Evolutionary conservation across 2,888 invertebrate genomes (phyloP).

Genomic region (Malthinus seriepunctatus): DNA sequence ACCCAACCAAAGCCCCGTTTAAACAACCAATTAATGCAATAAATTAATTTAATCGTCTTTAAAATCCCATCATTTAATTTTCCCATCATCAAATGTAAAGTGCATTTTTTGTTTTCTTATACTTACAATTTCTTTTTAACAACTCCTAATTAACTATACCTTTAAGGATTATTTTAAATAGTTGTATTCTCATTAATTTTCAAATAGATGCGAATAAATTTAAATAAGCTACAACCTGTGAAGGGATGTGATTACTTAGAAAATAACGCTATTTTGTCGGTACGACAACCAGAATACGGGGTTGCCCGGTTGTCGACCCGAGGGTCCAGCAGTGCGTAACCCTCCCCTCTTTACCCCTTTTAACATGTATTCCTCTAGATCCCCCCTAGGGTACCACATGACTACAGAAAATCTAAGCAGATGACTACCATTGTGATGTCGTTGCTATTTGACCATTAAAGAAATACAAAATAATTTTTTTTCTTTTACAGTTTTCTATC

Average conservation of each 20-base stretch:
- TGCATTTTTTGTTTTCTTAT: too few relatives aligned
- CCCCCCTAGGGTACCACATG: slow-evolving; percentile 24
- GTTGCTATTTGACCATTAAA: slow-evolving; percentile 27
- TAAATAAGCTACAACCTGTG: slow-evolving; percentile 10
- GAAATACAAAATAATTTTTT: slow-evolving; percentile 23
- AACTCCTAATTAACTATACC: too few relatives aligned
- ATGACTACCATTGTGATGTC: slow-evolving; percentile 34
- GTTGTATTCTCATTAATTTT: slow-evolving; percentile 2
- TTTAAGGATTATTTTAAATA: not conserved
- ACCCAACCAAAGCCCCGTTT: too few relatives aligned
- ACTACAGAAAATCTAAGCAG: slow-evolving; percentile 21
- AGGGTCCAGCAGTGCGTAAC: slow-evolving; percentile 37
- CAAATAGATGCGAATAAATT: slow-evolving; percentile 19
- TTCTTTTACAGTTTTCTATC: slow-evolving; percentile 5
- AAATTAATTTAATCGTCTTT: too few relatives aligned
- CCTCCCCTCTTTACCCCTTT: slow-evolving; percentile 37
- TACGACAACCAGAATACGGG: slow-evolving; percentile 34
- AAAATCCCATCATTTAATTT: too few relatives aligned
- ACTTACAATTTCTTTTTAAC: too few relatives aligned
- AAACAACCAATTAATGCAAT: too few relatives aligned
- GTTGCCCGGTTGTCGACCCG: slow-evolving; percentile 50
- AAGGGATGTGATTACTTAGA: slow-evolving; percentile 31
- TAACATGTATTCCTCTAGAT: slow-evolving; percentile 19
- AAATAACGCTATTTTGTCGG: slow-evolving; percentile 27
- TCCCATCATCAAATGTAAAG: too few relatives aligned